Conservation (phyloP, 2,888 invertebrate species). For the Volucella inflata region DNA sequence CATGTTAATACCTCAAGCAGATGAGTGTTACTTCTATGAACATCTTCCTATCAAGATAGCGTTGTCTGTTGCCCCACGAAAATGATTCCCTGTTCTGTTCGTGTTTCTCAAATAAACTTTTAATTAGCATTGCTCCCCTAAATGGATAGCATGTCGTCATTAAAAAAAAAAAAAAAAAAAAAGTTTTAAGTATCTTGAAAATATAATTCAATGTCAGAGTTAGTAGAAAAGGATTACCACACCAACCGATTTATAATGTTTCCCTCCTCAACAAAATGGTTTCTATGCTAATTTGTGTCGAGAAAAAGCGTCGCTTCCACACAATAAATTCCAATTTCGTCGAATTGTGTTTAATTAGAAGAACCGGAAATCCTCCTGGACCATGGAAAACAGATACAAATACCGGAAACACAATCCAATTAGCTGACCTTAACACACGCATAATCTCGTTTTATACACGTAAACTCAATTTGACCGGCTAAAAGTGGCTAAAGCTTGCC, state of each 20-base stretch:
- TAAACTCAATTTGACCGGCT: slow-evolving; percentile 43
- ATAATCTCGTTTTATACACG: slow-evolving; percentile 47
- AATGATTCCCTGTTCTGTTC: neutral
- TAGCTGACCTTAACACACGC: slow-evolving; percentile 38
- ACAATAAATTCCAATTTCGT: neutral
- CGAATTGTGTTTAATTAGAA: slow-evolving; percentile 20
- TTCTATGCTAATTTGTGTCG: neutral
- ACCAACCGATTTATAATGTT: no score
- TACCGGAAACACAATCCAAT: slow-evolving; percentile 60
- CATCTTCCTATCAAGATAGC: neutral
- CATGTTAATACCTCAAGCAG: slow-evolving; percentile 12
- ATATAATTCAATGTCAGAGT: no score
- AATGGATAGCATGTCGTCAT: neutral
- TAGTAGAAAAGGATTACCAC: no score
- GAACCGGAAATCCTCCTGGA: slow-evolving; percentile 17
- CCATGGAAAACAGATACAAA: slow-evolving; percentile 29
- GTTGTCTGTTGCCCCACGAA: neutral
- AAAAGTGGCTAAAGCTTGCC: neutral
- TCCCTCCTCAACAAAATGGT: no score
- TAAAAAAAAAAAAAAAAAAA: neutral
- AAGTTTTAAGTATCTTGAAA: no score
- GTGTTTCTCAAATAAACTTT: slow-evolving; percentile 6
- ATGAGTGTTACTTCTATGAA: neutral
- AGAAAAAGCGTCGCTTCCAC: neutral
- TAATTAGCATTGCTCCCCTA: slow-evolving; percentile 3